Base-by-base conservation (phyloP, 2,797 vertebrate species). In the Coracias cyanogaster region DNA sequence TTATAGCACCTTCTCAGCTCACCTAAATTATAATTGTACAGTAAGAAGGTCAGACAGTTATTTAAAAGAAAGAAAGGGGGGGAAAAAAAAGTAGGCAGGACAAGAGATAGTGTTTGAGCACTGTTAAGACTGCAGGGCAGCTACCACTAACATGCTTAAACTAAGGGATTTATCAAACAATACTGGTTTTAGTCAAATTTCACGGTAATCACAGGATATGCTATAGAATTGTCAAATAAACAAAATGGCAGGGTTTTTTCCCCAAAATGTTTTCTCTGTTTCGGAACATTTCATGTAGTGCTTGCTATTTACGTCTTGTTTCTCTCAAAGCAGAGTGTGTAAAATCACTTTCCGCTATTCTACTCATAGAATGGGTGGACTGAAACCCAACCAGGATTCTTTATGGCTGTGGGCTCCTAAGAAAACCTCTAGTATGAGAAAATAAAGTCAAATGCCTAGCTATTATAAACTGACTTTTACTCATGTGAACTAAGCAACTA, bases 401-500 rank as follows among this genome's bases (percentile, higher is more conserved):
- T 90, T 76, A 70, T 37, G 2, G 14, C 83, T 71, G 41, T 12
- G 89, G 18, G 45, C 57, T 87, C 58, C 51, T 60, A 77, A 90
- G 64, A 92, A 95, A 95, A 66, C 17, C 52, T 79, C 33, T 35
- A 87, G 49, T 46, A 86, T 10, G 54, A 94, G 73, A 91, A 95
- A 86, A 95, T 77, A 51, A 65, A 91, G 80, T 78, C 25, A 80
- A 91, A 95, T 90, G 84, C 64, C 31, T 69, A 71, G 58, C 67
- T 93, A 72, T 79, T 93, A 78, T 62, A 90, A 86, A 96, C 80
- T 45, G 67, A 82, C 65, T 91, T 94, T 81, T 85, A 89, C 78
- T 93, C 48, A 54, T 69, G 64, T 94, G 86, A 96, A 39, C 84
- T 93, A 84, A 91, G 81, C 88, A 87, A 74, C 87, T 92, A 94